A percentile compares a stretch with the other conserved stretches of the same genome.
These are phyloP conservation scores for Lucilia cuprina DNA, from an alignment of 1,140 invertebrate genomes.

Conservation along the genomic window DNA sequence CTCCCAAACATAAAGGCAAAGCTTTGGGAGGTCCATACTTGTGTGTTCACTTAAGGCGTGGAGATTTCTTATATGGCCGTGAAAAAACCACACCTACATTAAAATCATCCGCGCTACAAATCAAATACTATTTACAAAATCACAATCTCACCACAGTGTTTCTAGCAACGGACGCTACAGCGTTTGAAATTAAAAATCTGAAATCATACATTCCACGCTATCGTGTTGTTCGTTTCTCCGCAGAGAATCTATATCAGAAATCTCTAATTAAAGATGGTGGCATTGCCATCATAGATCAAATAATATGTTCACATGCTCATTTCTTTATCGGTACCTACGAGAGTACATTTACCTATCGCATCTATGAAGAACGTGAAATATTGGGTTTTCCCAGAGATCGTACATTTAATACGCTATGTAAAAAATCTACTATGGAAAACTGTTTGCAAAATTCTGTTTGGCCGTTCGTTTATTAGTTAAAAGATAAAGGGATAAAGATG, in stretches of 20 bases:
- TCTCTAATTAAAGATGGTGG: slow-evolving; percentile 81
- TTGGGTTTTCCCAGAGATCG: slow-evolving; percentile 80
- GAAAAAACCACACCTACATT: slow-evolving; percentile 74
- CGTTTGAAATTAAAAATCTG: slow-evolving; percentile 56
- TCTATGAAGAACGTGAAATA: slow-evolving; percentile 97
- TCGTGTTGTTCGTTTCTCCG: slow-evolving; percentile 51
- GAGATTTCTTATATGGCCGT: slow-evolving; percentile 79
- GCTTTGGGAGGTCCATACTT: slow-evolving; percentile 80
- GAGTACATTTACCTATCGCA: slow-evolving; percentile 95
- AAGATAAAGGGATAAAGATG: background rate
- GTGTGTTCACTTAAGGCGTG: slow-evolving; percentile 79
- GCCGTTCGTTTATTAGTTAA: slow-evolving; percentile 60
- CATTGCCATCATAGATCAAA: slow-evolving; percentile 94
- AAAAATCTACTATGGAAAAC: slow-evolving; percentile 58
- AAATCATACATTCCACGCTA: slow-evolving; percentile 51
- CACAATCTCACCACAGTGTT: slow-evolving; percentile 73
- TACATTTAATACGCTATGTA: slow-evolving; percentile 92
- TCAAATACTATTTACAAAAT: slow-evolving; percentile 69
- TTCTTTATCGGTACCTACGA: slow-evolving; percentile 90
- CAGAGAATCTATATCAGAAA: slow-evolving; percentile 54
- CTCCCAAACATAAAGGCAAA: slow-evolving; percentile 54
- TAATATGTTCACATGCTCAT: slow-evolving; percentile 88
- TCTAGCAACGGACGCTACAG: slow-evolving; percentile 79
- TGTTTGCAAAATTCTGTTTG: slow-evolving; percentile 64
- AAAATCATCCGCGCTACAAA: slow-evolving; percentile 74